Evolutionary conservation across 2,113 vertebrate genomes (phyloP).

Genomic region (Alectura lathami): DNA sequence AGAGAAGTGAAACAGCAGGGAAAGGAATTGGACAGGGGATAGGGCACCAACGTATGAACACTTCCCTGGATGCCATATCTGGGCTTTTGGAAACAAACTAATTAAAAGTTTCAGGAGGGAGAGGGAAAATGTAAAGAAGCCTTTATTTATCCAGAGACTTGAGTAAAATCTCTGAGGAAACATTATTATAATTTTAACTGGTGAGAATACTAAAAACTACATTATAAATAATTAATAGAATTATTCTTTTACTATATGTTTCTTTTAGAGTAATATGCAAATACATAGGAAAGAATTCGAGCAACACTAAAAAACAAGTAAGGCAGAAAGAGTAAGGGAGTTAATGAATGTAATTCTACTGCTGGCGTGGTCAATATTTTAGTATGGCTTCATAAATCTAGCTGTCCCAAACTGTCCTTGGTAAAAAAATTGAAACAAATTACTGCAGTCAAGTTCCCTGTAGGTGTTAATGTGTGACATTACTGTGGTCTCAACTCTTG

Average conservation of each 20-base stretch:
- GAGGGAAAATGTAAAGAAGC: neutral
- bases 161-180: neutral
- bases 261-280: neutral
- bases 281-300: neutral
- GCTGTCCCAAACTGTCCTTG: constrained; percentile 40
- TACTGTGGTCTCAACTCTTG: constrained; percentile 13
- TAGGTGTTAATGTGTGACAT: constrained; percentile 36
- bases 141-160: neutral
- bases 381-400: constrained; percentile 56
- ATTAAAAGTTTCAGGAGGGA: neutral
- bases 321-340: neutral
- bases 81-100: neutral
- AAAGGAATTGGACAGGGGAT: neutral
- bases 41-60: too few species aligned
- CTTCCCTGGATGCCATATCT: neutral
- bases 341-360: constrained; percentile 9
- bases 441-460: constrained; percentile 1
- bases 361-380: constrained; percentile 38
- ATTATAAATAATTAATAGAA: neutral
- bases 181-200: neutral
- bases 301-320: neutral
- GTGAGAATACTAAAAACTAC: neutral
- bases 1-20: neutral
- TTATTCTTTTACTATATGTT: neutral
- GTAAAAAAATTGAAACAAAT: constrained; percentile 59